Evolutionary conservation across 2,888 invertebrate species (phyloP), one percentile per base, ranked within the genome.

Genomic region (Doris montereyensis): DNA sequence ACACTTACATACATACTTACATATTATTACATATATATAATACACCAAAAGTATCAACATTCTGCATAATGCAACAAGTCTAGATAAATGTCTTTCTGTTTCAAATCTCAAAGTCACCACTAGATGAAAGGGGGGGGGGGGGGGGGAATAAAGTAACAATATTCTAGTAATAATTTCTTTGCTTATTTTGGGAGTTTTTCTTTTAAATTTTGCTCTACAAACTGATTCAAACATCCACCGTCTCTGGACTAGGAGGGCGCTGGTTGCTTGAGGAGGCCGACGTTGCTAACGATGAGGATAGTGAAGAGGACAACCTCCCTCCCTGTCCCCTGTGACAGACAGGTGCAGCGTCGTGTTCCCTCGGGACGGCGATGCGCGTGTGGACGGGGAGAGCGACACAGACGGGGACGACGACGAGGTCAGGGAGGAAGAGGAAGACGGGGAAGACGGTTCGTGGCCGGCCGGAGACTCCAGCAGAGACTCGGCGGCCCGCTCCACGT

Each of bases 401-500:
- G 35, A 10, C 32, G 41, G 24, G 21, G 32, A 52, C 24, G 34
- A 13, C 0, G 70, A 71, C 4, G 70, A 60, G 8, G 72, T 65
- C 8, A 65, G 30, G 13, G 24, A 60, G 2, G 73, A 57, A 1
- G 58, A 58, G 5, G 73, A 74, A 5, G 60, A 74, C 2, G 52
- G 17, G 52, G 52, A 41, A 17, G 52, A 41, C 17, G 52, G 52
- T 10, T 41, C 8, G 8, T 41, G 52, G 52, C 52, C 30, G 3
- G 8, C 10, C 8, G 13, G 8, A 2, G 68, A 68, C 17, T 79
- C 73, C 68, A 90, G 83, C 80, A 95, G 92, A 87, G 93, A 93
- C 78, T 94, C 93, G 1, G 94, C 94, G 0, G 95, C 95, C 84
- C 94, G 93, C 5, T 93, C 93, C 10, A 95, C 93, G 87, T 95